Evolutionary conservation across 2,797 vertebrate genomes (phyloP), one percentile per base, ranked within the genome.

Genomic region (Bovichtus variegatus): DNA sequence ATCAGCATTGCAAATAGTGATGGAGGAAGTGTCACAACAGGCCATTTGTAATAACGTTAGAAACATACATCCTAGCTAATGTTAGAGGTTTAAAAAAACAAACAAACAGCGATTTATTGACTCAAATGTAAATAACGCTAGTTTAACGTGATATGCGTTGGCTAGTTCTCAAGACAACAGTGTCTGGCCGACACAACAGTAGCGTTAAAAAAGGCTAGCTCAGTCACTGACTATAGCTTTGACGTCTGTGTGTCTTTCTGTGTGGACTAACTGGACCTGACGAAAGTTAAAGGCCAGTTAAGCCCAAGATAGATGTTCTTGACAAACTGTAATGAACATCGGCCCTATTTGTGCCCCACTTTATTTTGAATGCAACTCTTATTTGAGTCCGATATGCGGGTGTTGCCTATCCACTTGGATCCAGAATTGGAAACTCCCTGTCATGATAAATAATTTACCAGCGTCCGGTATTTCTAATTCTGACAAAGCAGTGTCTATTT

Each of bases 391-490:
- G 9, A 25, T 59, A 5, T 19, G 36, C 46, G 6, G 18, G 5
- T 59, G 6, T 10, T 13, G 21, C 6, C 21, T 18, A 21, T 51
- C 3, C 6, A 27, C 34, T 63, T 54, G 3, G 21, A 58, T 47
- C 3, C 19, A 16, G 4, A 51, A 19, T 9, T 23, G 29, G 38
- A 63, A 51, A 65, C 43, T 31, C 4, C 27, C 25, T 5, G 2
- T 34, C 5, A 21, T 9, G 2, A 16, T 69, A 34, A 74, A 74
- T 76, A 13, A 71, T 80, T 67, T 27, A 76, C 1, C 6, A 63
- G 25, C 6, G n/a, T n/a, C 9, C 21, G 47, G 15, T 68, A 15
- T 34, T 25, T 13, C 6, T 29, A 57, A 38, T 29, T 15, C 47
- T 51, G 43, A 23, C 47, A 65, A 19, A 78, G 21, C 13, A 50